These are phyloP conservation scores for Drosophila buzzatii DNA, from an alignment of 2,888 invertebrate genomes.

Conservation along the genomic window DNA sequence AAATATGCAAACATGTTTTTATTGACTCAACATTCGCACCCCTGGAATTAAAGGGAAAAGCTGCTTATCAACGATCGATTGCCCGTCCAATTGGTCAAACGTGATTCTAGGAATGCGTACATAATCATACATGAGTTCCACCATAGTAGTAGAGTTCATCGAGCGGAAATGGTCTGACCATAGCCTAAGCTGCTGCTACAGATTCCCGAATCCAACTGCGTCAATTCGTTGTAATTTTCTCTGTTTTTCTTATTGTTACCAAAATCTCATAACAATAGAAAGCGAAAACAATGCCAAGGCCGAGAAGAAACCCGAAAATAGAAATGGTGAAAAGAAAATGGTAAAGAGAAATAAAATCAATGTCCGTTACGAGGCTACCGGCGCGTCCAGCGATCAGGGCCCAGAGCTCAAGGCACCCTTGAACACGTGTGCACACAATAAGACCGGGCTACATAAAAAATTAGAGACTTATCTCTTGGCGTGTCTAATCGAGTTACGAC, in stretches of 20 bases:
- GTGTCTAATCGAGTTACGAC: constrained; percentile 78
- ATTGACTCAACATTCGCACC: constrained; percentile 12
- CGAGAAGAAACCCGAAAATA: constrained; percentile 28
- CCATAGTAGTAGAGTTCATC: constrained; percentile 1
- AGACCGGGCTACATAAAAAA: constrained; percentile 62
- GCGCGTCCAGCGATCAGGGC: constrained; percentile 21
- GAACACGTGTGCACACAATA: constrained; percentile 84
- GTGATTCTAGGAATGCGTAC: constrained; percentile 13
- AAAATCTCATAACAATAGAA: constrained; percentile 64
- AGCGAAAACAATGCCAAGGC: constrained; percentile 80
- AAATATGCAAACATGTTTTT: constrained; percentile 27
- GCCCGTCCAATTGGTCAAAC: constrained; percentile 43
- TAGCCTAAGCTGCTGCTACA: constrained; percentile 32
- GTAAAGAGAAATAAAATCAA: constrained; percentile 33
- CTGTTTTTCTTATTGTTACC: constrained; percentile 40
- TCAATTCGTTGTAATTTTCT: constrained; percentile 54
- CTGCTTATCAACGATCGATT: constrained; percentile 7
- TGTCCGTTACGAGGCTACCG: constrained; percentile 55
- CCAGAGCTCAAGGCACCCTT: constrained; percentile 44
- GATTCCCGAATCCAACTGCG: constrained; percentile 19
- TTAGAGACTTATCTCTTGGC: constrained; percentile 73
- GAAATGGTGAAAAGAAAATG: constrained; percentile 3
- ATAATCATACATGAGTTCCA: not conserved
- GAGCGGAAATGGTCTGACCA: constrained; percentile 36
- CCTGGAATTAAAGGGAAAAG: constrained; percentile 15